Conservation (phyloP, 2,797 vertebrate genomes). For the Cuniculus paca region DNA sequence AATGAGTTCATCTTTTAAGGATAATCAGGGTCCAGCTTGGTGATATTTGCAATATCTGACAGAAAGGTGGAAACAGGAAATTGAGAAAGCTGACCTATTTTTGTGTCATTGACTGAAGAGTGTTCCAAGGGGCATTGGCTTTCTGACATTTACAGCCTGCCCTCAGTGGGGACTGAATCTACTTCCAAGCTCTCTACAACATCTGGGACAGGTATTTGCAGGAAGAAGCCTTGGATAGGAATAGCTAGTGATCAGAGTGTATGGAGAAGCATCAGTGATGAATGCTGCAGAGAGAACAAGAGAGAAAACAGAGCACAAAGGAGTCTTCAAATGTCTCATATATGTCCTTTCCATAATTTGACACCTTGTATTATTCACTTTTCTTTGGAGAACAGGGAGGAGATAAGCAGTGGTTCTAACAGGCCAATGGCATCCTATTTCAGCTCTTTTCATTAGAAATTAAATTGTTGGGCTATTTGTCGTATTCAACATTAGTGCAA, state of each 20-base stretch:
- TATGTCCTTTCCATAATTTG: not conserved
- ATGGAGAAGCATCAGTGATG: not conserved
- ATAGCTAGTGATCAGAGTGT: not conserved
- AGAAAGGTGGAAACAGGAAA: not conserved
- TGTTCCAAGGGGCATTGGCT: not conserved
- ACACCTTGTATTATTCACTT: not conserved
- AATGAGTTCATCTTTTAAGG: not conserved
- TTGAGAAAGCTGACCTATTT: not conserved
- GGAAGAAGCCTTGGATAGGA: not conserved
- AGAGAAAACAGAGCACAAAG: not conserved
- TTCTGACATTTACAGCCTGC: not conserved
- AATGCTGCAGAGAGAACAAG: not conserved
- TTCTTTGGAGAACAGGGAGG: not conserved
- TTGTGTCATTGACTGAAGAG: not conserved
- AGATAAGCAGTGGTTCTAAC: not conserved
- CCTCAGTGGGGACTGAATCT: not conserved
- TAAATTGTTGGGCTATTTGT: not conserved
- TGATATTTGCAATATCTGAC: not conserved
- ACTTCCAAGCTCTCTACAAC: not conserved
- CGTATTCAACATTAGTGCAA: not conserved
- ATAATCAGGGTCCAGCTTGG: not conserved
- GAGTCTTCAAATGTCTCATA: not conserved
- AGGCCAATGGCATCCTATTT: not conserved
- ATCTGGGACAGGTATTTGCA: not conserved
- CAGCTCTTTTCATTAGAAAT: not conserved